Conservation (phyloP, 2,888 invertebrate genomes). For the Syritta pipiens region DNA sequence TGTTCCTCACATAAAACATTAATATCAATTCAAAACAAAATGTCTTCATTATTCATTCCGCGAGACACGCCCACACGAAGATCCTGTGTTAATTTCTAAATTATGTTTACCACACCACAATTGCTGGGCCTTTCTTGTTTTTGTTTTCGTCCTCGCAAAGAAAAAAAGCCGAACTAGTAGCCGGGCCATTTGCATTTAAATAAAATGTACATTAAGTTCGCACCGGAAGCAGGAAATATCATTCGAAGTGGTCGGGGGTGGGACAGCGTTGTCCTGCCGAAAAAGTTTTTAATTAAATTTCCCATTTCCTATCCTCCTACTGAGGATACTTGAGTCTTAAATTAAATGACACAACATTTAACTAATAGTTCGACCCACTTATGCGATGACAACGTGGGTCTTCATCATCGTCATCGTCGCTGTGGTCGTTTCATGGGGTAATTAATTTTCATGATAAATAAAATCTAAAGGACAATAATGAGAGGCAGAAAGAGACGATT, state of each 20-base stretch:
- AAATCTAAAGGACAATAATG: conserved; percentile 52
- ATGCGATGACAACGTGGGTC: conserved; percentile 61
- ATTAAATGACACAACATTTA: conserved; percentile 66
- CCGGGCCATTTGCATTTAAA: conserved; percentile 49
- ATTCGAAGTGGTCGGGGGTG: conserved; percentile 12
- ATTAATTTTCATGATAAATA: conserved; percentile 66
- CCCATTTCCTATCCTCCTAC: conserved; percentile 4
- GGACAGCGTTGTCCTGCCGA: conserved; percentile 27
- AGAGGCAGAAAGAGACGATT: too few species aligned
- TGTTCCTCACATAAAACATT: not conserved
- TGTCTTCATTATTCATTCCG: conserved; percentile 29
- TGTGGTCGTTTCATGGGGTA: conserved; percentile 60
- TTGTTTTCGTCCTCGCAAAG: conserved; percentile 19
- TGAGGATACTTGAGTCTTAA: conserved; percentile 40
- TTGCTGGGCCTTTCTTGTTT: conserved; percentile 37
- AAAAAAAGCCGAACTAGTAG: not conserved
- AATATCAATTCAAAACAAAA: conserved; percentile 15
- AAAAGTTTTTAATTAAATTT: conserved; percentile 66
- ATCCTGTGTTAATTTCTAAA: conserved; percentile 20
- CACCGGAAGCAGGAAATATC: conserved; percentile 37
- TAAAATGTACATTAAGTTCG: conserved; percentile 48
- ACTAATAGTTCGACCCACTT: conserved; percentile 68
- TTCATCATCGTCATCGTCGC: conserved; percentile 24
- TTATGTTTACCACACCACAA: conserved; percentile 48
- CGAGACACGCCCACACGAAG: not conserved